Evolutionary conservation across 2,797 vertebrate genomes (phyloP), one percentile per base, ranked within the genome.

Genomic region (Pelobates cultripes): DNA sequence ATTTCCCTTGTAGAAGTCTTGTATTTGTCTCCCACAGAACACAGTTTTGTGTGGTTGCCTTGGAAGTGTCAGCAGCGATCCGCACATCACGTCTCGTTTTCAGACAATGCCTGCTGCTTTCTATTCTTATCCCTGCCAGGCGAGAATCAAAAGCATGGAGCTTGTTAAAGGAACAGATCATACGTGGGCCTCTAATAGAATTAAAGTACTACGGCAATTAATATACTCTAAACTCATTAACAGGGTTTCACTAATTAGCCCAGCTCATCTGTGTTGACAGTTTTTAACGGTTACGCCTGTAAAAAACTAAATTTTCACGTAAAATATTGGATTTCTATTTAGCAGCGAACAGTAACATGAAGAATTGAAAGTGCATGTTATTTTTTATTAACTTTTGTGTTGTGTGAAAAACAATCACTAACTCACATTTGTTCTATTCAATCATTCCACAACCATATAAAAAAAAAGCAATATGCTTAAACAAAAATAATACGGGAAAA

Each of bases 81-180:
- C 66, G 43, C 67, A 79, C 68, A 57, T 78, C 71, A 68, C 45
- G 45, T 7, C 51, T 45, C 55, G 70, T 55, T 45, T 72, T 60
- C 28, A 84, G 82, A 79, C 72, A 61, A 84, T 80, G 78, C 70
- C 81, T 79, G 68, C 82, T 70, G 67, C 53, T 43, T 57, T 79
- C 82, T 79, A 84, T 84, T 84, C 82, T 79, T 67, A 43, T 84
- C 82, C 53, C 66, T 75, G 82, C 82, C 82, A 79, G 67, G 43
- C 55, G 78, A 64, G 53, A 69, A 83, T 64, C 74, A 72, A 77
- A 45, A 57, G 40, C 67, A 15, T n/a, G 15, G 3, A 51, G 55
- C 57, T 79, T n/a, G 55, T 72, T 73, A n/a, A 55, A 12, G 28
- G 45, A 28, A 74, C 12, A 17, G 71, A 57, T 68, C 12, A 43